Conservation (phyloP, 2,113 vertebrate genomes). For the Caranx ignobilis region DNA sequence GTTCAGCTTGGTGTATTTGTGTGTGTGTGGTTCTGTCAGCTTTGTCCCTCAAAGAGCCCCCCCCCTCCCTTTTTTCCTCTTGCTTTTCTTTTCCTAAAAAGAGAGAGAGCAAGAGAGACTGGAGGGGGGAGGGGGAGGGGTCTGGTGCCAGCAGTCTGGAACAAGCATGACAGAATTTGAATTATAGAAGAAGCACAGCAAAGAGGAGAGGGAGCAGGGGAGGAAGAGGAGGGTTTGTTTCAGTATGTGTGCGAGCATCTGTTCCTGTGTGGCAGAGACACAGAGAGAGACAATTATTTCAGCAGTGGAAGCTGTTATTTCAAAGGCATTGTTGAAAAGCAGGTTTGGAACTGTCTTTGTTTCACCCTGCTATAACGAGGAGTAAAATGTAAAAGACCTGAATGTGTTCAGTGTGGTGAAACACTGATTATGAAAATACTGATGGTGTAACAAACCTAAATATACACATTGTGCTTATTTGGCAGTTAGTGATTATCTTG, state of each 20-base stretch:
- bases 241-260: conserved; percentile 19
- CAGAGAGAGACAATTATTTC: conserved; percentile 60
- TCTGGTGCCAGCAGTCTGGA: conserved; percentile 99
- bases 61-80: conserved; percentile 30
- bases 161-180: conserved; percentile 95
- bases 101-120: conserved; percentile 79
- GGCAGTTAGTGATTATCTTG: neutral
- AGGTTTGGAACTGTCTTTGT: conserved; percentile 35
- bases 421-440: neutral
- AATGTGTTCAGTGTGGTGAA: neutral
- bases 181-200: conserved; percentile 85
- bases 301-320: conserved; percentile 78
- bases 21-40: conserved; percentile 82
- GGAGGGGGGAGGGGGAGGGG: conserved; percentile 64
- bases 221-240: conserved; percentile 16
- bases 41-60: conserved; percentile 86
- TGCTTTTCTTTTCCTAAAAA: conserved; percentile 89
- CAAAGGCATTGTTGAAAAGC: conserved; percentile 68
- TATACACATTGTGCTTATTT: neutral
- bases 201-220: conserved; percentile 63
- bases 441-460: neutral
- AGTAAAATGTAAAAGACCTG: neutral
- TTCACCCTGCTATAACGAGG: neutral
- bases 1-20: conserved; percentile 60
- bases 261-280: conserved; percentile 49